Conservation (phyloP, 2,797 vertebrate genomes). For the Mormyrops boulengeri region DNA sequence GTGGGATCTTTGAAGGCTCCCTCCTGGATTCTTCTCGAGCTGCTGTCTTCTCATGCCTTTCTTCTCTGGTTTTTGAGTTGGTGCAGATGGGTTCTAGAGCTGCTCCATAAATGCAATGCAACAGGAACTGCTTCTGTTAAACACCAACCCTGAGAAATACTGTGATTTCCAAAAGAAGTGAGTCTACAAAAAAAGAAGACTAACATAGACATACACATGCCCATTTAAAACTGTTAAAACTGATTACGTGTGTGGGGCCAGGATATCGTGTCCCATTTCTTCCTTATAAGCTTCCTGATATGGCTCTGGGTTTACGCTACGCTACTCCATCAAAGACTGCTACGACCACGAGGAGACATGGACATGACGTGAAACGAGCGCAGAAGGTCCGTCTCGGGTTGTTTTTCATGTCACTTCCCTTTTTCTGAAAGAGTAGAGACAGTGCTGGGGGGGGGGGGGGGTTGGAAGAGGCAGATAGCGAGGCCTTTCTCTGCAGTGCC, state of each 20-base stretch:
- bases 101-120: background rate
- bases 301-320: background rate
- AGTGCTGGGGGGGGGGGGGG: constrained; percentile 33
- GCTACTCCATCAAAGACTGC: background rate
- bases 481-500: background rate
- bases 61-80: background rate
- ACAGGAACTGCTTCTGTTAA: background rate
- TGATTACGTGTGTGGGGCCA: background rate
- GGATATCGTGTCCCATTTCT: background rate
- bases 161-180: background rate
- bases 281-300: background rate
- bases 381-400: background rate
- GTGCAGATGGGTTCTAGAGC: background rate
- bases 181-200: background rate
- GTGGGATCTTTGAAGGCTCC: background rate
- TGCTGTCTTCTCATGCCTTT: background rate
- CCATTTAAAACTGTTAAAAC: background rate
- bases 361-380: too few species aligned
- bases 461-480: constrained; percentile 4
- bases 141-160: background rate
- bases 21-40: background rate
- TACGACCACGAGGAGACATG: background rate
- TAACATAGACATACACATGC: background rate
- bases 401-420: constrained; percentile 40
- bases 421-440: constrained; percentile 29